Evolutionary conservation across 2,888 invertebrate genomes (phyloP).

Genomic region (Clostera curtula): DNA sequence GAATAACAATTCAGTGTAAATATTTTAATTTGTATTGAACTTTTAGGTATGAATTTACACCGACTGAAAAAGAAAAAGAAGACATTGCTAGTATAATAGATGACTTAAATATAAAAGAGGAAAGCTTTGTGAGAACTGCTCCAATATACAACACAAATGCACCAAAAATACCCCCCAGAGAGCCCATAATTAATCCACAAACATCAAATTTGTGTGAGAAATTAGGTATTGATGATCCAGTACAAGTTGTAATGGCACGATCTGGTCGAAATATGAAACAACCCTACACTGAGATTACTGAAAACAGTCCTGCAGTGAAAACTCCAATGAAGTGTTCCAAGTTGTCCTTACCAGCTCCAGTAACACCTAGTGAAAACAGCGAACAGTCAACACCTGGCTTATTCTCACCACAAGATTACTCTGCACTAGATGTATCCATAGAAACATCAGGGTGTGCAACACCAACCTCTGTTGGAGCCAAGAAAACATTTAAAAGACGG

Average conservation of each 20-base stretch:
- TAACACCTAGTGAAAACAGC: constrained; percentile 43
- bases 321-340: constrained; percentile 48
- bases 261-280: constrained; percentile 55
- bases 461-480: constrained; percentile 36
- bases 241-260: constrained; percentile 75
- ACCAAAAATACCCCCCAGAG: constrained; percentile 51
- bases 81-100: constrained; percentile 78
- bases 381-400: constrained; percentile 25
- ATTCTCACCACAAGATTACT: constrained; percentile 27
- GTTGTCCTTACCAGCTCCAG: constrained; percentile 51
- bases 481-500: constrained; percentile 60
- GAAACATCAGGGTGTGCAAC: constrained; percentile 38
- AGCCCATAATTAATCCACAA: constrained; percentile 79
- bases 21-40: constrained; percentile 6
- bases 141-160: constrained; percentile 70
- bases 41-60: constrained; percentile 82
- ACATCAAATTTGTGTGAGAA: constrained; percentile 79
- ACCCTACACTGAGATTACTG: constrained; percentile 16
- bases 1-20: no score
- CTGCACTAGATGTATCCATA: constrained; percentile 27
- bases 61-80: constrained; percentile 83
- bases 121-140: constrained; percentile 86
- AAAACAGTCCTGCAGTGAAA: constrained; percentile 11
- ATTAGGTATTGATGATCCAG: constrained; percentile 87
- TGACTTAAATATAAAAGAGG: constrained; percentile 78